phyloP scores from a whole-genome alignment of 2,113 vertebrate genomes.

The Anarhynchus alexandrinus region DNA sequence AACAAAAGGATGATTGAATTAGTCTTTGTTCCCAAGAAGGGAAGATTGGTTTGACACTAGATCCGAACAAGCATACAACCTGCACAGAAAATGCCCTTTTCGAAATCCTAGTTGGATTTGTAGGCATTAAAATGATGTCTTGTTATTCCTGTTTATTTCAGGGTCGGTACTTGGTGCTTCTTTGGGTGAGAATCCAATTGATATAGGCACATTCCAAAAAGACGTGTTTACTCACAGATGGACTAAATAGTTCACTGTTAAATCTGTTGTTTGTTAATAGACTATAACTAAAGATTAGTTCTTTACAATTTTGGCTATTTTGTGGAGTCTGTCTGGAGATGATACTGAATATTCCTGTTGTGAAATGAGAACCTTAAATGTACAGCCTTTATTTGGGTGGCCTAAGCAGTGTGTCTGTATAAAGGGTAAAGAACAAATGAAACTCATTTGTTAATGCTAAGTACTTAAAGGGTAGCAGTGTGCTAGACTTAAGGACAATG shows the following conservation, averaged over 20 bases:
- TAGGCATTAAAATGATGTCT: not conserved
- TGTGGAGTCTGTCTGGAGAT: not conserved
- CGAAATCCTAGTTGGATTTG: not conserved
- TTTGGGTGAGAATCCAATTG: not conserved
- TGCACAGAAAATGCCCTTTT: not conserved
- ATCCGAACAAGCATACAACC: not conserved
- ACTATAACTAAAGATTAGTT: not conserved
- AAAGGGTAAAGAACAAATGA: not conserved
- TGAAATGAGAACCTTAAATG: not conserved
- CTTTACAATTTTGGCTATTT: not conserved
- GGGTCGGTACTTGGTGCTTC: not conserved
- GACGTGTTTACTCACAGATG: accelerated
- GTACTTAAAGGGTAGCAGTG: not conserved
- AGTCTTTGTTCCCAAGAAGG: not conserved
- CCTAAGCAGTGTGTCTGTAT: not conserved
- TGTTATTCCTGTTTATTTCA: not conserved
- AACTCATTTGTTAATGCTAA: not conserved
- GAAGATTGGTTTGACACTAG: not conserved
- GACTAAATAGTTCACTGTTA: not conserved
- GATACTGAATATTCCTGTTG: not conserved
- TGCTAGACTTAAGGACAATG: not conserved
- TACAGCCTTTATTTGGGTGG: not conserved
- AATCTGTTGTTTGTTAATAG: not conserved
- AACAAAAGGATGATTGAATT: not conserved
- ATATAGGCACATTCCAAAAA: not conserved